Conservation (phyloP, 92 coral and sea anemone genomes). For the Hydrozoanthus gracilis region DNA sequence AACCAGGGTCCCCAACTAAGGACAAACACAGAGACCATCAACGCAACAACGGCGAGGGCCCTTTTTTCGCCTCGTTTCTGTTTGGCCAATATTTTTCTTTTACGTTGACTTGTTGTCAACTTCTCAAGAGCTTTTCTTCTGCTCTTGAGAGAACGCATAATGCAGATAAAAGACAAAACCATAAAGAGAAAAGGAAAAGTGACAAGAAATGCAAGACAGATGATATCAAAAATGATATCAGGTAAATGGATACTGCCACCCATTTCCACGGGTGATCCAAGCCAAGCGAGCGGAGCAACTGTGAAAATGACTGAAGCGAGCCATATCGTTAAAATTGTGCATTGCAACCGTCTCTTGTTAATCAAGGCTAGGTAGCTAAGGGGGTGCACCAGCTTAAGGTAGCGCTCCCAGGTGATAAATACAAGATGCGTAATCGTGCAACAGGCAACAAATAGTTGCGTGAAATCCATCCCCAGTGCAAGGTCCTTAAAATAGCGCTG, state of each 20-base stretch:
- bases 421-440: constrained; percentile 8
- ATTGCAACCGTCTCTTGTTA: not conserved
- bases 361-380: not conserved
- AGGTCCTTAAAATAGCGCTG: not conserved
- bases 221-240: not conserved
- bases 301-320: not conserved
- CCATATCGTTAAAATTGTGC: not conserved
- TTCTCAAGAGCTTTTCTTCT: constrained; percentile 7
- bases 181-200: constrained; percentile 8
- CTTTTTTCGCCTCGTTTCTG: constrained; percentile 4
- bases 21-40: constrained; percentile 4
- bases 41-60: not conserved
- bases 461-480: not conserved
- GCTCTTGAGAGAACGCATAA: constrained; percentile 3
- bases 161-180: not conserved
- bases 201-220: not conserved
- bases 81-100: not conserved
- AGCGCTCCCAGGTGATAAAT: constrained; percentile 21
- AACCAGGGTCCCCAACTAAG: constrained; percentile 11
- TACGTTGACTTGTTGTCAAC: not conserved
- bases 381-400: not conserved
- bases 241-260: not conserved
- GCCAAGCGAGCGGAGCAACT: not conserved
- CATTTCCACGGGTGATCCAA: not conserved
- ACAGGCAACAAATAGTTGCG: constrained; percentile 6